Percentiles rank a stretch among this genome's conserved stretches.
Conservation (phyloP, 2,113 vertebrate species). For the Acinonyx jubatus region DNA sequence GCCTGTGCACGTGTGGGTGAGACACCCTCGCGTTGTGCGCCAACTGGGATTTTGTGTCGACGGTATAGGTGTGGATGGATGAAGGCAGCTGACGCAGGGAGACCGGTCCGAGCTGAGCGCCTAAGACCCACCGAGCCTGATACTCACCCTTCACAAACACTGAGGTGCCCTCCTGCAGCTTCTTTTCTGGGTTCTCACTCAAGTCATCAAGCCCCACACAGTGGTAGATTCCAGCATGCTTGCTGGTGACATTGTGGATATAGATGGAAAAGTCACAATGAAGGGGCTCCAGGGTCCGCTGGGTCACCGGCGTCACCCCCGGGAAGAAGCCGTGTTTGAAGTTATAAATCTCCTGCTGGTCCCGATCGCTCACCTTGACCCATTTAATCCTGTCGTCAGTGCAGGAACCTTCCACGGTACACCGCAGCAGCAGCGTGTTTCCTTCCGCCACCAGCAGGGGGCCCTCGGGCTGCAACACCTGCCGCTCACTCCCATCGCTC, state of each 20-base stretch:
- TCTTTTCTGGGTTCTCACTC: neutral
- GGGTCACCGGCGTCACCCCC: neutral
- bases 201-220: conserved; percentile 30
- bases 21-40: neutral
- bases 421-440: conserved; percentile 43
- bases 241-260: conserved; percentile 38
- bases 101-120: neutral
- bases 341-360: conserved; percentile 13
- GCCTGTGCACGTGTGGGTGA: neutral
- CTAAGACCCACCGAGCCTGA: neutral
- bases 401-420: accelerated
- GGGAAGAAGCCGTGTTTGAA: neutral
- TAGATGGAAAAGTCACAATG: conserved; percentile 66
- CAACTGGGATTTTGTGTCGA: neutral
- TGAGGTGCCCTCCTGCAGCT: neutral
- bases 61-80: neutral
- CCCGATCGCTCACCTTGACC: conserved; percentile 24
- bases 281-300: neutral
- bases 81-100: neutral
- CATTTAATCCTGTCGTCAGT: neutral
- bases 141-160: conserved; percentile 69
- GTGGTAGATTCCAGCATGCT: conserved; percentile 64
- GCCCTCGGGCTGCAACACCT: conserved; percentile 41
- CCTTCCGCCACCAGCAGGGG: conserved; percentile 51
- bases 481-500: neutral